Evolutionary conservation across 2,888 invertebrate species (phyloP), one percentile per base, ranked within the genome.

Genomic region (Uloborus plumipes): DNA sequence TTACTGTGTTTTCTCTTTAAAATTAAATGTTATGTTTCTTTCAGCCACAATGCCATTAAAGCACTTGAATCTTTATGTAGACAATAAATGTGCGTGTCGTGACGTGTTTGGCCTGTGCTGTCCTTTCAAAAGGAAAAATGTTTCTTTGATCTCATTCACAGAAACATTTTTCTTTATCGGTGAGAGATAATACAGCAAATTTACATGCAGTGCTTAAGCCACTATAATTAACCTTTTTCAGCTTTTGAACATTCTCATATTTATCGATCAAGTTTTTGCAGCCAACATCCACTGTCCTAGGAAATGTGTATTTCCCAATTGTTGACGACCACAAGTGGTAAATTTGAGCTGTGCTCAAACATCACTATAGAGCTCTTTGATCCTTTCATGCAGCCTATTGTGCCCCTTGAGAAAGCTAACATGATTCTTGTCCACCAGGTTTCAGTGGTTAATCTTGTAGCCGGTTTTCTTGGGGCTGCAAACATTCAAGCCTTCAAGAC

Each of bases 401-500:
- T 61, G 61, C 59, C 61, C 72, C 59, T 64, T 58, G 26, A 62
- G 73, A 62, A 64, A 49, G 51, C 70, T 82, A 82, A 82, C 69
- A 53, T 71, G 66, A 50, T 83, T 83, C 83, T 83, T 77, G 78
- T 75, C 85, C 80, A 75, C 75, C 85, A 95, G 95, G 94, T 96
- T 89, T 96, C 96, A 90, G 93, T 96, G 91, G 93, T 95, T 91
- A 95, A 95, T 93, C 93, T 95, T 92, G 93, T 93, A 86, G 94
- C 95, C 88, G 93, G 93, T 90, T 93, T 93, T 92, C 92, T 93
- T 66, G 94, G 94, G 87, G 93, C 93, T 87, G 94, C 93, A 88
- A 94, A 95, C 91, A 94, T 96, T 90, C 94, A 95, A 88, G 95
- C 95, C 87, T 95, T 96, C 92, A 94, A 95, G 90, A 95, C 95